These are phyloP conservation scores for Tetragnatha versicolor DNA, from an alignment of 1,140 invertebrate genomes.

Conservation along the genomic window DNA sequence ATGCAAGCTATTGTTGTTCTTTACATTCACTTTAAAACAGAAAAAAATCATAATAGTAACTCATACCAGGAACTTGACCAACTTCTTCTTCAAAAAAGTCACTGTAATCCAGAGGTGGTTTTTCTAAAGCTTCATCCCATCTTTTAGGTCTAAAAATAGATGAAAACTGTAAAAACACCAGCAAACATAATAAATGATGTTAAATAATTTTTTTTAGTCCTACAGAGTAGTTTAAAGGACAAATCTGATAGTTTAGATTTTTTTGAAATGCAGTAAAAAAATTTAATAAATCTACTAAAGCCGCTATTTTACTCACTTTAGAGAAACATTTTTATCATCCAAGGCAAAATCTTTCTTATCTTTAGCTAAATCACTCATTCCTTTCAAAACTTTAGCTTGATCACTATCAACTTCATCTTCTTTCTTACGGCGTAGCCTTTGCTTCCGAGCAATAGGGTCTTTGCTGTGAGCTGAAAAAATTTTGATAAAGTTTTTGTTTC, in stretches of 20 bases:
- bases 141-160: constrained; percentile 65
- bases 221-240: neutral
- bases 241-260: too few species aligned
- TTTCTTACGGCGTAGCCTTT: constrained; percentile 77
- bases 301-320: constrained; percentile 71
- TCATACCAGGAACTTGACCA: constrained; percentile 80
- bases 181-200: neutral
- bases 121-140: constrained; percentile 93
- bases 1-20: too few species aligned
- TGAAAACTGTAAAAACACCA: neutral
- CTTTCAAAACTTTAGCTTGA: constrained; percentile 93
- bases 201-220: neutral
- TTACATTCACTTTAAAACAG: neutral
- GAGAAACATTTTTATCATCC: constrained; percentile 72
- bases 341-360: constrained; percentile 76
- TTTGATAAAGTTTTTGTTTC: neutral
- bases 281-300: neutral
- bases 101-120: constrained; percentile 96
- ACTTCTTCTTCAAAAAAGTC: constrained; percentile 99
- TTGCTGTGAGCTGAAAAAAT: constrained; percentile 66
- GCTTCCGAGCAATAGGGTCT: constrained; percentile 93
- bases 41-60: constrained; percentile 19
- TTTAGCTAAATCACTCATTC: constrained; percentile 97
- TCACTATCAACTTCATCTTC: constrained; percentile 86
- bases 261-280: neutral